A percentile compares a stretch with the other conserved stretches of the same genome.
phyloP scores from a whole-genome alignment of 2,797 vertebrate genomes.

The Girardinus metallicus region DNA sequence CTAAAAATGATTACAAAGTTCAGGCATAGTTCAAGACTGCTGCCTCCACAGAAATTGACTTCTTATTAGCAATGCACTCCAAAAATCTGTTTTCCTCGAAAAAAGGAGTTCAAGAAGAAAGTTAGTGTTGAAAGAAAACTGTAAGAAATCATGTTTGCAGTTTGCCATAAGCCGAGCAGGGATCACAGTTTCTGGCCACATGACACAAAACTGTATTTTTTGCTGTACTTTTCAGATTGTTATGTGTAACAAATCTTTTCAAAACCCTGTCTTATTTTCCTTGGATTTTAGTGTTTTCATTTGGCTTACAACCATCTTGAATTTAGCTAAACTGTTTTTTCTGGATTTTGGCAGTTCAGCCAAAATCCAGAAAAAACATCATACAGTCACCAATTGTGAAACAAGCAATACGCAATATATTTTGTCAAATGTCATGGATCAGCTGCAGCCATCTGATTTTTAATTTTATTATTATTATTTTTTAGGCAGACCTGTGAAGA shows the following conservation, averaged over 20 bases:
- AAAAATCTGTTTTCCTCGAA: background rate
- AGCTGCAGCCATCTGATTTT: too few relatives aligned
- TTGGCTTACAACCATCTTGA: background rate
- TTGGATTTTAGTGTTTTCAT: background rate
- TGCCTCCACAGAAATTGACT: background rate
- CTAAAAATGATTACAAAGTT: background rate
- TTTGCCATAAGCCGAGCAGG: background rate
- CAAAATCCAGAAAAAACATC: too few relatives aligned
- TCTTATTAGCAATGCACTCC: background rate
- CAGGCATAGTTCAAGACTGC: background rate
- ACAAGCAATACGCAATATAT: too few relatives aligned
- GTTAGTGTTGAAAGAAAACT: background rate
- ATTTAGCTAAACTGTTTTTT: background rate
- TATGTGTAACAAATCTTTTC: background rate
- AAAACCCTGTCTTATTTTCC: background rate
- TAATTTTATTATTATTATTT: too few relatives aligned
- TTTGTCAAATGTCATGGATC: too few relatives aligned
- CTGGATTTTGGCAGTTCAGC: background rate
- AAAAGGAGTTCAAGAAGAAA: background rate
- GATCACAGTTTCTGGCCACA: background rate
- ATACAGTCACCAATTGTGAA: too few relatives aligned
- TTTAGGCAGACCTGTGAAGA: too few relatives aligned
- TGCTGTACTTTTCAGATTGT: background rate
- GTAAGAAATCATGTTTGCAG: background rate
- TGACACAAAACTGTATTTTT: background rate